Conservation (phyloP, 2,113 vertebrate species). For the Mionectes macconnelli region DNA sequence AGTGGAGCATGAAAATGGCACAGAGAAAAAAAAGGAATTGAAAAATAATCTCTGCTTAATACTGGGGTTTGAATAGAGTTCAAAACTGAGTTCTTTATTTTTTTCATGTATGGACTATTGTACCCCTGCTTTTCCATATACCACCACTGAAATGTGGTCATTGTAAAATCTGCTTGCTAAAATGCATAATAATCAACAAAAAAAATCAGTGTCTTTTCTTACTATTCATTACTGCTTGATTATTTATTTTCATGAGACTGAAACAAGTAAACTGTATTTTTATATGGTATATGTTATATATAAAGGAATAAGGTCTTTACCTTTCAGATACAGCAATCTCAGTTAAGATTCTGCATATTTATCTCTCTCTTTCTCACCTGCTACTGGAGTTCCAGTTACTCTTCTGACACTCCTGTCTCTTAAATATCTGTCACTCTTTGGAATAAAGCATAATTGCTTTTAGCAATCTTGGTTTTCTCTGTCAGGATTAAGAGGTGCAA, state of each 20-base stretch:
- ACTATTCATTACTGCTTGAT: not conserved
- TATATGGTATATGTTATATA: not conserved
- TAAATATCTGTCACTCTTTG: not conserved
- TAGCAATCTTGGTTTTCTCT: not conserved
- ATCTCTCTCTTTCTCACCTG: not conserved
- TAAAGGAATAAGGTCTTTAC: not conserved
- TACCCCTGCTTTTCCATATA: not conserved
- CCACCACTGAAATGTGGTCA: not conserved
- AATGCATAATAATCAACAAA: not conserved
- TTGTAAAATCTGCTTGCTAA: not conserved
- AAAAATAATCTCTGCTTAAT: not conserved
- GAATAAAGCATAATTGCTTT: not conserved
- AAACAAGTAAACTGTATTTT: not conserved
- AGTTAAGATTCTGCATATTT: not conserved
- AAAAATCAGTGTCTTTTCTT: not conserved
- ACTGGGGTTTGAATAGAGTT: not conserved
- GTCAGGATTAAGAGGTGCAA: slow-evolving; percentile 4
- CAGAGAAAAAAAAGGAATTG: not conserved
- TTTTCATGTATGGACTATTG: not conserved
- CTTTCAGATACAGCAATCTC: not conserved
- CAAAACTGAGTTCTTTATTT: not conserved
- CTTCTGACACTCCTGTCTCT: not conserved
- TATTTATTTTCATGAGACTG: not conserved
- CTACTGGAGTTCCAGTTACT: not conserved
- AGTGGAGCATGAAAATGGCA: not conserved